These are phyloP conservation scores for Thomomys bottae DNA, from an alignment of 2,113 vertebrate species.

Conservation along the genomic window DNA sequence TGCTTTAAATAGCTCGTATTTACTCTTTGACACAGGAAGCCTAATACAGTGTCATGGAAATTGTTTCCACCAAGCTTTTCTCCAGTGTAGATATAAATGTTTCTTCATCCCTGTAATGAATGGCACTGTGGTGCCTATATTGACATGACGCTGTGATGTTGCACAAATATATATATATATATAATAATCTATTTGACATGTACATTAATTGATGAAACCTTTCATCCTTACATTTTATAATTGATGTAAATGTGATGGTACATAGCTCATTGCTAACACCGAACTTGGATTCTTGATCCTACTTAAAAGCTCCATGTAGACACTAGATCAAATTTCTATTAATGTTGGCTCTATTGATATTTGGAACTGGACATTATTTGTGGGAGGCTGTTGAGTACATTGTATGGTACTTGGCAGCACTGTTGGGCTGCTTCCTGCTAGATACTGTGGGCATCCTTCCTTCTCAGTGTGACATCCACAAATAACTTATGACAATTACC, in stretches of 20 bases:
- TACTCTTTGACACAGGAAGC: conserved; percentile 41
- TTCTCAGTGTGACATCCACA: background rate
- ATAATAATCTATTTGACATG: background rate
- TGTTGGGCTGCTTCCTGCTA: background rate
- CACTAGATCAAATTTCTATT: background rate
- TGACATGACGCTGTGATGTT: background rate
- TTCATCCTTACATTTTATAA: conserved; percentile 37
- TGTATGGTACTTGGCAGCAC: background rate
- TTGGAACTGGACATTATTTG: conserved; percentile 9
- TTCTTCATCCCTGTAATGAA: background rate
- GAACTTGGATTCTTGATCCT: background rate
- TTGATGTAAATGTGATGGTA: background rate
- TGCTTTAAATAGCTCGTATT: conserved; percentile 50
- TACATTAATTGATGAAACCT: background rate
- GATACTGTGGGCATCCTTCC: background rate
- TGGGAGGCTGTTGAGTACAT: background rate
- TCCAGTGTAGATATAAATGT: conserved; percentile 20
- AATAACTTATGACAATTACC: background rate
- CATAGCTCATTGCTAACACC: background rate
- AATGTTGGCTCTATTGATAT: background rate
- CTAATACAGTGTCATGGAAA: conserved; percentile 3
- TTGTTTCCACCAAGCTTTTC: conserved; percentile 56
- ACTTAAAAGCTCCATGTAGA: background rate
- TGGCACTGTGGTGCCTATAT: too few relatives aligned
- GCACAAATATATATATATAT: background rate